Conservation (phyloP, 2,888 invertebrate species). For the Stegana nigrithorax region DNA sequence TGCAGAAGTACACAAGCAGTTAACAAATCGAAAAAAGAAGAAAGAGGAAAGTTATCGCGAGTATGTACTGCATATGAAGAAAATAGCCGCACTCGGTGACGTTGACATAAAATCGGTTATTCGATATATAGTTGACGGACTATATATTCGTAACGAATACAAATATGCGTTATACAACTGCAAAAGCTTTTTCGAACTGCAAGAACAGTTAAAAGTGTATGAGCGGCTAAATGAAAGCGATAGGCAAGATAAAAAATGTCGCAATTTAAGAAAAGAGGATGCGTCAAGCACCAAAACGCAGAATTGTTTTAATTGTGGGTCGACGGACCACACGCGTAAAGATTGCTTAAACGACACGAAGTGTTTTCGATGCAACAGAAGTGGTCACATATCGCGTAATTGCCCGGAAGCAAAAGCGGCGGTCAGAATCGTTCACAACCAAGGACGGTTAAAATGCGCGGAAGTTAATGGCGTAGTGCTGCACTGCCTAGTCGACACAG, state of each 20-base stretch:
- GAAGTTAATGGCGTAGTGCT: slow-evolving; percentile 3
- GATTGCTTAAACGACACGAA: slow-evolving; percentile 12
- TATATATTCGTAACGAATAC: background rate
- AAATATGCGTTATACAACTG: background rate
- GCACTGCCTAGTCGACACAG: no score
- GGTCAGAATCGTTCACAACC: background rate
- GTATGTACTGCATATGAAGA: slow-evolving; percentile 24
- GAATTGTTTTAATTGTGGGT: slow-evolving; percentile 19
- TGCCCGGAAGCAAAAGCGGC: background rate
- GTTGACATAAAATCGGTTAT: slow-evolving; percentile 23
- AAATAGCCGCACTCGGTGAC: slow-evolving; percentile 14
- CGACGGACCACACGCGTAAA: slow-evolving; percentile 11
- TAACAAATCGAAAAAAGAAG: slow-evolving; percentile 14
- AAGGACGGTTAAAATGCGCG: background rate
- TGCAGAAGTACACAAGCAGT: slow-evolving; percentile 21
- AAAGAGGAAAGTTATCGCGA: slow-evolving; percentile 25
- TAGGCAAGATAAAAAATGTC: background rate
- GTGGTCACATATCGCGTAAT: slow-evolving; percentile 5
- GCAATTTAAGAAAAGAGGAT: no score
- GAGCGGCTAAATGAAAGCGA: slow-evolving; percentile 3
- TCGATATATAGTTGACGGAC: slow-evolving; percentile 15
- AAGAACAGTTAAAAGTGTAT: background rate
- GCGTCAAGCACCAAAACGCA: no score
- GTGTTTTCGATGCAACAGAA: slow-evolving; percentile 16
- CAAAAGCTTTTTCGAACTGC: background rate